These are phyloP conservation scores for Villa cingulata DNA, from an alignment of 2,888 invertebrate genomes.

Conservation along the genomic window DNA sequence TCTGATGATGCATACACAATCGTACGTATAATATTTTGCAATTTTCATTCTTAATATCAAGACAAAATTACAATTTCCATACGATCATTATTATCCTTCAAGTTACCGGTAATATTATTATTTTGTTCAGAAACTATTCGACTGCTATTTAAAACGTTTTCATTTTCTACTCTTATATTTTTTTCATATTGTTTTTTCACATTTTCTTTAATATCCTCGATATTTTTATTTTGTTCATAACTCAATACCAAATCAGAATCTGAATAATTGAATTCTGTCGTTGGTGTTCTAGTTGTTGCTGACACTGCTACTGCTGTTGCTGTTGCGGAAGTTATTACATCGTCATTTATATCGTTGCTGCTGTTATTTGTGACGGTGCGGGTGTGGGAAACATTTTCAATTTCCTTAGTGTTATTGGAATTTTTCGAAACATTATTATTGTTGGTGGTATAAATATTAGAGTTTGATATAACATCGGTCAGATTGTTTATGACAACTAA, in stretches of 20 bases:
- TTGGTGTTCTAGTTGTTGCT: not conserved
- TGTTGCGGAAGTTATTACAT: no score
- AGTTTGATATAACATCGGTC: not conserved
- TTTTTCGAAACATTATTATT: not conserved
- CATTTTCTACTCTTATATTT: not conserved
- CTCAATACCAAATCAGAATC: not conserved
- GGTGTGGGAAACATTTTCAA: not conserved
- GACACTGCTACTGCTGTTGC: no score
- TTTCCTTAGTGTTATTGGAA: not conserved
- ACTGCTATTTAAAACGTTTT: not conserved
- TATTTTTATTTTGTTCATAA: not conserved
- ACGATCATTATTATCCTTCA: not conserved
- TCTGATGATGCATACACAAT: no score
- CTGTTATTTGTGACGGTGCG: no score
- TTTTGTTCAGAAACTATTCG: not conserved
- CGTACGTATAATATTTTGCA: not conserved
- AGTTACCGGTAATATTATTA: not conserved
- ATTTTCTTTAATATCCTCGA: not conserved
- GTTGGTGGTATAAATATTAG: not conserved
- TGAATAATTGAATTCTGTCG: no score
- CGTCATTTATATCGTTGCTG: no score
- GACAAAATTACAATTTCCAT: constrained; percentile 9
- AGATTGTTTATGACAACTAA: not conserved
- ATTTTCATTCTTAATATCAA: constrained; percentile 6
- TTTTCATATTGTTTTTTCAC: not conserved